Percentiles rank a stretch among this genome's conserved stretches.
phyloP scores from a whole-genome alignment of 2,888 invertebrate genomes.

The Sycophila texana region DNA sequence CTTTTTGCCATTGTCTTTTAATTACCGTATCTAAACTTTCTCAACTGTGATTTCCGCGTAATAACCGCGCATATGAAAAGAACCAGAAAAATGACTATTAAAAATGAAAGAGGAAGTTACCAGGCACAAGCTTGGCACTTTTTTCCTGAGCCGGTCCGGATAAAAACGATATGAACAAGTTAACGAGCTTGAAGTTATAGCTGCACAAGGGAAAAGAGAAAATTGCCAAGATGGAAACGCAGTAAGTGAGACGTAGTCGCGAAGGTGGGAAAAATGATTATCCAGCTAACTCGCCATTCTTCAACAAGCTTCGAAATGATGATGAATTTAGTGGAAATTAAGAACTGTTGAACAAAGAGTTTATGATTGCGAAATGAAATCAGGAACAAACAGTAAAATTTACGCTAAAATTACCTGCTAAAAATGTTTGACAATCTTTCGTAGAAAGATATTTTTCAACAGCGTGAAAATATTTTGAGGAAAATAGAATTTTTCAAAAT shows the following conservation, averaged over 20 bases:
- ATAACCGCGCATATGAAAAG: background rate
- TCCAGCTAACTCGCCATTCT: background rate
- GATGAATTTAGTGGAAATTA: constrained; percentile 13
- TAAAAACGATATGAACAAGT: constrained; percentile 54
- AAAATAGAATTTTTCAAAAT: background rate
- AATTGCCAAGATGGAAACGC: constrained; percentile 10
- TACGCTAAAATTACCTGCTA: too few species aligned
- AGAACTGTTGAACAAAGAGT: background rate
- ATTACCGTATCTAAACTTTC: too few species aligned
- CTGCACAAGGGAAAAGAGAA: constrained; percentile 35
- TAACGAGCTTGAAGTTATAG: constrained; percentile 57
- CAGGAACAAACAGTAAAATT: background rate
- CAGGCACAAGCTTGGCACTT: constrained; percentile 18
- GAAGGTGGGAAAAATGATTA: background rate
- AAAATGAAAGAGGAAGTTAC: background rate
- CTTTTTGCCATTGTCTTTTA: too few species aligned
- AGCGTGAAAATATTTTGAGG: too few species aligned
- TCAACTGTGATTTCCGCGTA: too few species aligned
- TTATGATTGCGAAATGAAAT: too few species aligned
- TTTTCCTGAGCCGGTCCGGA: constrained; percentile 16
- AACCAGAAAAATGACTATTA: constrained; percentile 15
- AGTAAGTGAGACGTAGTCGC: background rate
- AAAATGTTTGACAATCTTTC: too few species aligned
- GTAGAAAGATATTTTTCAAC: too few species aligned
- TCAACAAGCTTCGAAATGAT: background rate